phyloP scores from a whole-genome alignment of 37 sponge, comb jelly and placozoan genomes.

The Oscarella lobularis region DNA sequence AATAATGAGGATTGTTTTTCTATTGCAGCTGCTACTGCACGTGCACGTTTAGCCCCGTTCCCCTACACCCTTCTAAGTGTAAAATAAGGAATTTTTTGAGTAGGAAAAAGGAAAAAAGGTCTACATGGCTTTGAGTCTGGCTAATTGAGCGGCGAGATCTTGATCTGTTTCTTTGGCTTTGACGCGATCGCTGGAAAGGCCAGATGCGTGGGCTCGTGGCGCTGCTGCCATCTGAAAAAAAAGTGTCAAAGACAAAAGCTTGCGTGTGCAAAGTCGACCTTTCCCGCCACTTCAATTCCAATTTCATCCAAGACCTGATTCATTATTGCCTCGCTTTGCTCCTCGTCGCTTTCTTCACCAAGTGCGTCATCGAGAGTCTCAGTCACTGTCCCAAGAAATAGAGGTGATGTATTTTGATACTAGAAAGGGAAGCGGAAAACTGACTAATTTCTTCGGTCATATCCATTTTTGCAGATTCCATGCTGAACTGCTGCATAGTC shows the following conservation, averaged over 20 bases:
- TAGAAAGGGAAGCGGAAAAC: neutral
- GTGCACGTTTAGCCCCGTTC: too few species aligned
- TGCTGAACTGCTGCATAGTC: constrained; percentile 84
- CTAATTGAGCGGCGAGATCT: neutral
- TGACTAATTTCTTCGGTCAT: constrained; percentile 93
- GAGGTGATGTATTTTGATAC: neutral
- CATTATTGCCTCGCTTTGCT: constrained; percentile 79
- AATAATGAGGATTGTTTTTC: too few species aligned
- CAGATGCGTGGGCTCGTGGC: neutral
- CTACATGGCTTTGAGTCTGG: neutral
- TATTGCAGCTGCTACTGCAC: too few species aligned
- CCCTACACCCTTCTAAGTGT: too few species aligned
- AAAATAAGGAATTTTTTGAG: too few species aligned
- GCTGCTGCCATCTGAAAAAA: neutral
- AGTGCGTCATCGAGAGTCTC: constrained; percentile 84
- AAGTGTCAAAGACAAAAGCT: neutral
- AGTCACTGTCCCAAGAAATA: constrained; percentile 41
- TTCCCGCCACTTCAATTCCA: constrained; percentile 82
- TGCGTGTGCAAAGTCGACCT: constrained; percentile 26
- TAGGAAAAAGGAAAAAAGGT: neutral
- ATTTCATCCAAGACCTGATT: constrained; percentile 94
- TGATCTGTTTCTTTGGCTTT: neutral
- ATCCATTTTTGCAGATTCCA: constrained; percentile 92
- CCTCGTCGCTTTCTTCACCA: constrained; percentile 91
- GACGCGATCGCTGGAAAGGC: neutral